phyloP scores from a whole-genome alignment of 2,113 vertebrate genomes.

The Cyphomyrus plagiostoma region DNA sequence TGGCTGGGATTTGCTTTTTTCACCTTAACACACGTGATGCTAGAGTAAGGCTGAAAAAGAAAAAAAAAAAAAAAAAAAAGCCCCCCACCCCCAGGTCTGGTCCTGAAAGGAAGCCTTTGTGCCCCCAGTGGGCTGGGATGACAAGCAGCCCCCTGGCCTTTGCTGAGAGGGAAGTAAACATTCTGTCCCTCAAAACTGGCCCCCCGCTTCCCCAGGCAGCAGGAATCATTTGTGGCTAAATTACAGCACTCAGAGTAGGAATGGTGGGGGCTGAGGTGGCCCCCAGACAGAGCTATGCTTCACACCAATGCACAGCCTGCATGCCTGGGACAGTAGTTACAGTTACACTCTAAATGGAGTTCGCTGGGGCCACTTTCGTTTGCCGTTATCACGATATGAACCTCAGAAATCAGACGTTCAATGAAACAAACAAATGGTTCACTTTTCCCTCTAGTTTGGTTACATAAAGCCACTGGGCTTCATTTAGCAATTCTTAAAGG shows the following conservation, averaged over 20 bases:
- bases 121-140: neutral
- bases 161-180: neutral
- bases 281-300: neutral
- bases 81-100: neutral
- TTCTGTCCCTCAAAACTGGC: neutral
- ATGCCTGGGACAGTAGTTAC: neutral
- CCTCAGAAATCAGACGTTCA: neutral
- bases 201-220: neutral
- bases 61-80: too few species aligned
- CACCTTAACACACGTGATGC: neutral
- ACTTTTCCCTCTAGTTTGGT: neutral
- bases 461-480: neutral
- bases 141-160: neutral
- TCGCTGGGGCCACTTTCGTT: neutral
- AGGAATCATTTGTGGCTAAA: neutral
- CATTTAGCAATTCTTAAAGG: neutral
- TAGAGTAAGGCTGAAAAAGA: neutral
- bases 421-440: neutral
- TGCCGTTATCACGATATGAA: neutral
- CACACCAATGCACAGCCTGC: neutral
- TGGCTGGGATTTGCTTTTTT: neutral
- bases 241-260: neutral
- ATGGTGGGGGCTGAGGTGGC: neutral
- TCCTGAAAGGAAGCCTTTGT: slow-evolving; percentile 19
- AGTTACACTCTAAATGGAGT: neutral